Evolutionary conservation across 2,888 invertebrate genomes (phyloP).

Genomic region (Magallana nippona): DNA sequence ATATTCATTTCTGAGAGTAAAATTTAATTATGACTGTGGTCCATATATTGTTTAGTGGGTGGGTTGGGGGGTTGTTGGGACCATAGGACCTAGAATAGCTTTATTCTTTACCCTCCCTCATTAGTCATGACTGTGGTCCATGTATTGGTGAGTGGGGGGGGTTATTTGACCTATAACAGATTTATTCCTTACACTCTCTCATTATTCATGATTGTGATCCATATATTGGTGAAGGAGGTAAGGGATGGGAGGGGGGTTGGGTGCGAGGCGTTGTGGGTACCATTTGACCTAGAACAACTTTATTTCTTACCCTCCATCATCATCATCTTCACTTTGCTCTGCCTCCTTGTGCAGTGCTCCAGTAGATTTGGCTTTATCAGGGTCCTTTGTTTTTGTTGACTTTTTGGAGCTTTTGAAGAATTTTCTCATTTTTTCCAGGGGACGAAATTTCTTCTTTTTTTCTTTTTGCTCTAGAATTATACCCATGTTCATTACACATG

Average conservation of each 20-base stretch:
- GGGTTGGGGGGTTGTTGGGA: no score
- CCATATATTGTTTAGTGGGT: slow-evolving; percentile 46
- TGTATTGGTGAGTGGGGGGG: no score
- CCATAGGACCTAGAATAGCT: no score
- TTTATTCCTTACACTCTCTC: no score
- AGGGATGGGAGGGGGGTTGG: no score
- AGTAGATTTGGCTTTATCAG: slow-evolving; percentile 65
- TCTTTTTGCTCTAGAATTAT: slow-evolving; percentile 57
- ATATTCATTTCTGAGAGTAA: no score
- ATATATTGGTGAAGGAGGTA: slow-evolving; percentile 47
- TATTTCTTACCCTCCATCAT: slow-evolving; percentile 66
- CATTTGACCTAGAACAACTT: not conserved
- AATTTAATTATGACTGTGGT: no score
- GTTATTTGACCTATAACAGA: no score
- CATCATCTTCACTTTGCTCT: slow-evolving; percentile 63
- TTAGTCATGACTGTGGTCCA: no score
- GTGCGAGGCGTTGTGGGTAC: no score
- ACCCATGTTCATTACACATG: not conserved
- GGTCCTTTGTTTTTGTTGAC: slow-evolving; percentile 62
- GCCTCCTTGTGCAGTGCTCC: slow-evolving; percentile 61
- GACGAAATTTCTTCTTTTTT: slow-evolving; percentile 72
- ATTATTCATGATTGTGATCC: no score
- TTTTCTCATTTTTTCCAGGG: slow-evolving; percentile 69
- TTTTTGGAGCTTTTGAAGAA: slow-evolving; percentile 69
- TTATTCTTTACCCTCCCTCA: no score